Conservation (phyloP, 2,113 vertebrate genomes). For the Poicephalus gulielmi region DNA sequence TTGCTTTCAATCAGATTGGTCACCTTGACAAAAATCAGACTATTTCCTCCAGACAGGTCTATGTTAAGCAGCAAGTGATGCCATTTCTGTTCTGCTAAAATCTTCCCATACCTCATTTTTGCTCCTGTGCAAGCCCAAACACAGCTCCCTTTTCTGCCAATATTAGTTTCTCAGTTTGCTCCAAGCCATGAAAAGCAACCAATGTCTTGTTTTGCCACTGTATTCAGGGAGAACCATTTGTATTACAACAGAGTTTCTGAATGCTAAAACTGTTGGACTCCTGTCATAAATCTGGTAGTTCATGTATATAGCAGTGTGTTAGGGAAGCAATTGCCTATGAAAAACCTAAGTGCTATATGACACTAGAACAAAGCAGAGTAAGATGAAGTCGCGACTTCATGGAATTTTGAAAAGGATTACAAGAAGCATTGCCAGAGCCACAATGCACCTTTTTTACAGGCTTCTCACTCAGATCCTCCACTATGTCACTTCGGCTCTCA, state of each 20-base stretch:
- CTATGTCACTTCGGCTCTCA: neutral
- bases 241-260: slow-evolving; percentile 27
- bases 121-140: neutral
- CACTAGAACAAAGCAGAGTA: slow-evolving; percentile 30
- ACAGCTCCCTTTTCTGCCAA: neutral
- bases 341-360: slow-evolving; percentile 18
- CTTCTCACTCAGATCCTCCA: neutral
- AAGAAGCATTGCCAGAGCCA: neutral
- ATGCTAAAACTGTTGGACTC: slow-evolving; percentile 28
- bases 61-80: neutral
- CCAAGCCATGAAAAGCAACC: neutral
- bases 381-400: neutral
- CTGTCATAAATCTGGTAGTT: slow-evolving; percentile 26
- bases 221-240: neutral
- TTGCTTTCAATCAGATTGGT: neutral
- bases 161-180: neutral
- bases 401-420: slow-evolving; percentile 9
- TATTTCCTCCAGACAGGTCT: neutral
- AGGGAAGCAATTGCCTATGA: slow-evolving; percentile 28
- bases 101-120: neutral
- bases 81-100: neutral
- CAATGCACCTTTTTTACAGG: neutral
- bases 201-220: neutral
- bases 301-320: slow-evolving; percentile 7
- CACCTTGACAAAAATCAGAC: neutral